A percentile compares a stretch with the other conserved stretches of the same genome.
phyloP scores from a whole-genome alignment of 2,113 vertebrate species.

The Pitta sordida region DNA sequence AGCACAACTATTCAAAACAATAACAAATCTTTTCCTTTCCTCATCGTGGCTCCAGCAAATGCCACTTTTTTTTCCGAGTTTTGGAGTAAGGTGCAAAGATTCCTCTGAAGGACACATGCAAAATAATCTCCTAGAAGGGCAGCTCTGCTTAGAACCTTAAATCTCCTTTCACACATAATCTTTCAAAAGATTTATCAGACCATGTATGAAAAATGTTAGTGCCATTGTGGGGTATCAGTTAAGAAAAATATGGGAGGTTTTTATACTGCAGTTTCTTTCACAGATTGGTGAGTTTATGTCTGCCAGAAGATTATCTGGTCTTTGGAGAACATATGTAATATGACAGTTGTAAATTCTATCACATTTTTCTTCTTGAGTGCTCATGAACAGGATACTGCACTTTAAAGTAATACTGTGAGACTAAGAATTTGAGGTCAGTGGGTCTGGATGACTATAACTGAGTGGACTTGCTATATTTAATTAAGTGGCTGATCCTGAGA shows the following conservation, averaged over 20 bases:
- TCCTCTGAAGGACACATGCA: background rate
- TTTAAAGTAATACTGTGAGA: constrained; percentile 22
- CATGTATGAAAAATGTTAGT: background rate
- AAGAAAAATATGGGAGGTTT: constrained; percentile 13
- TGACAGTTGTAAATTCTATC: constrained; percentile 24
- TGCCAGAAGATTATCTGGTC: constrained; percentile 20
- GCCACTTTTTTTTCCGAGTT: background rate
- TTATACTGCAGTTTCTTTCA: background rate
- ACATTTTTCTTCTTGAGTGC: constrained; percentile 41
- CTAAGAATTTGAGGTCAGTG: background rate
- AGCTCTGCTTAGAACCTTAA: background rate
- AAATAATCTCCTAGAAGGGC: background rate
- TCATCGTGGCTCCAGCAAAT: background rate
- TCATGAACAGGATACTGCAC: background rate
- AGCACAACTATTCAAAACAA: background rate
- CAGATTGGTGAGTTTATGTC: background rate
- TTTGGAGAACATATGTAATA: constrained; percentile 17
- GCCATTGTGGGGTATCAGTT: background rate
- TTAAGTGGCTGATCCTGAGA: constrained; percentile 1
- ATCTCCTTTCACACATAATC: background rate
- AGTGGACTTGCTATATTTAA: constrained; percentile 1
- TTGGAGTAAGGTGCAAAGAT: background rate
- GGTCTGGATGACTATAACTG: background rate
- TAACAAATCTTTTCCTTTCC: background rate
- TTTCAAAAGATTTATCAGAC: background rate